Base-by-base conservation (phyloP, 1,140 invertebrate genomes). In the Diuraphis noxia region DNA sequence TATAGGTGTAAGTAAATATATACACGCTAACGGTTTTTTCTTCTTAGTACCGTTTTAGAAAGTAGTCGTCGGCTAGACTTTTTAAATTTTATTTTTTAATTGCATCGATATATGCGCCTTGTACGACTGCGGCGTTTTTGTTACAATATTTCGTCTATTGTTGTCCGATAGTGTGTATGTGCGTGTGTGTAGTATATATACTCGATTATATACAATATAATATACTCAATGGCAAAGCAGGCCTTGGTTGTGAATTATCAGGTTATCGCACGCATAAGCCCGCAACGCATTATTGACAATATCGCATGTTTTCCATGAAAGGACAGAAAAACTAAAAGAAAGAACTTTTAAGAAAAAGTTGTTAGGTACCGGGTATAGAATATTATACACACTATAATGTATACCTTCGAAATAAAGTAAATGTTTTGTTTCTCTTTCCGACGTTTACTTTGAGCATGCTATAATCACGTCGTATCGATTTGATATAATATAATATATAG, bases 61-160 rank as follows among this genome's bases (percentile, higher is more conserved):
- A 72, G 56, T 72, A 72, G 56, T 72, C 13, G 30, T n/a, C 56
- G 30, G 34, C 56, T 10, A 72, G 56, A 72, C 30, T n/a, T 72
- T 63, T 72, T 72, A n/a, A n/a, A 72, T 72, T n/a, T 72, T 72
- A 72, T 72, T n/a, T 72, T 72, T 72, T 72, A n/a, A 72, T 72
- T 72, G 56, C 56, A 34, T 72, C 23, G 30, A 72, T 72, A 72
- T 72, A 17, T 72, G 30, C 23, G 30, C 56, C 56, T 72, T 72
- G 30, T 72, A 72, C 56, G 56, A 72, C 56, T 72, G 56, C 30
- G 23, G 56, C 30, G 30, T 72, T 72, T 72, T 72, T 72, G 56
- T 72, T 72, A 72, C 56, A 72, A 72, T 72, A 72, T 72, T 72
- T 72, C 13, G 30, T 10, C 56, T 72, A 72, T 72, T 72, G 56